A percentile compares a stretch with the other conserved stretches of the same genome.
These are phyloP conservation scores for Polyodon spathula DNA, from an alignment of 2,113 vertebrate genomes.

Conservation along the genomic window DNA sequence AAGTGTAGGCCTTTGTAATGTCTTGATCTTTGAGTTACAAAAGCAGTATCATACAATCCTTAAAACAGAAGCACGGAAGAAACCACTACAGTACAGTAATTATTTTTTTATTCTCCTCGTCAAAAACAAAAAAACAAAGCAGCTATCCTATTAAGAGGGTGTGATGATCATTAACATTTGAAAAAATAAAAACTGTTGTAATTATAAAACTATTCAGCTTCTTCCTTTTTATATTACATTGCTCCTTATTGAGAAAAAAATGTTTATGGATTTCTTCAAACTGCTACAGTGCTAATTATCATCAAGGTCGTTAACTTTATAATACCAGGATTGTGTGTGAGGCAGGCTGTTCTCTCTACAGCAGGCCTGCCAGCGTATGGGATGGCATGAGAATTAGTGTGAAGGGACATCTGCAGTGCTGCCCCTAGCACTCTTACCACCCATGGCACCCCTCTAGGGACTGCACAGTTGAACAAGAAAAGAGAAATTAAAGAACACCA, in stretches of 20 bases:
- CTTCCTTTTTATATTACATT: conserved; percentile 1
- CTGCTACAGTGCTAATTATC: conserved; percentile 15
- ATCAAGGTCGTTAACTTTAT: conserved; percentile 18
- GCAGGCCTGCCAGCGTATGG: conserved; percentile 1
- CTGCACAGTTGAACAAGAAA: too few species aligned
- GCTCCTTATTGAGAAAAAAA: conserved; percentile 15
- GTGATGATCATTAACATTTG: conserved; percentile 7
- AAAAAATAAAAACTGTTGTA: conserved; percentile 1
- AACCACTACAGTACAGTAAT: conserved; percentile 14
- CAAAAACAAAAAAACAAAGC: neutral
- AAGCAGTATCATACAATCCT: conserved; percentile 28
- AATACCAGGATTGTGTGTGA: conserved; percentile 11
- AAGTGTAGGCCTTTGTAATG: conserved; percentile 25
- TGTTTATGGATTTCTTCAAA: conserved; percentile 15
- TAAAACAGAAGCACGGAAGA: conserved; percentile 31
- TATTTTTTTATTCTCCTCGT: conserved; percentile 9
- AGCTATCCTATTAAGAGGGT: neutral
- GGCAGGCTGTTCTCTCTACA: conserved; percentile 6
- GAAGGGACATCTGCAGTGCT: neutral
- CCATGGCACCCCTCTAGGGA: neutral
- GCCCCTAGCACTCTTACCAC: conserved; percentile 1
- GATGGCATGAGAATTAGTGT: neutral
- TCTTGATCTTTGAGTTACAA: conserved; percentile 41
- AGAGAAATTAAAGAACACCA: too few species aligned
- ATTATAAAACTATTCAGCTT: conserved; percentile 10